Conservation (phyloP, 2,113 vertebrate genomes). For the Gallinago undulata region DNA sequence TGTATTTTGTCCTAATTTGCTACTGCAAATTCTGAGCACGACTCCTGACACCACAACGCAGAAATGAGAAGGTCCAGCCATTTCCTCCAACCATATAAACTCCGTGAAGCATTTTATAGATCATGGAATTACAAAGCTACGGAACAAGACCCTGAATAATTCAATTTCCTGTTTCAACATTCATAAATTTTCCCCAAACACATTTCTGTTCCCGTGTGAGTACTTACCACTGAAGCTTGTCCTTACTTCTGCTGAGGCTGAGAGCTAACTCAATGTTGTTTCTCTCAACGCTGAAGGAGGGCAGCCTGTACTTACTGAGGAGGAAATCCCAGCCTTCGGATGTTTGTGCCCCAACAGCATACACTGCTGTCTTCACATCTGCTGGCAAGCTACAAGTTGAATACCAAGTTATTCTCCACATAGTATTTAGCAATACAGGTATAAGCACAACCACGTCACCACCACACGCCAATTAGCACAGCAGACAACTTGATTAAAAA, state of each 20-base stretch:
- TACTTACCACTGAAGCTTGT: slow-evolving; percentile 84
- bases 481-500: neutral
- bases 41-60: neutral
- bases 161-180: neutral
- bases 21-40: neutral
- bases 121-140: neutral
- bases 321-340: slow-evolving; percentile 88
- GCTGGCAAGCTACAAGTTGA: slow-evolving; percentile 77
- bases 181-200: neutral
- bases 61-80: neutral
- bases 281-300: slow-evolving; percentile 77
- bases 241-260: slow-evolving; percentile 65
- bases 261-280: slow-evolving; percentile 79
- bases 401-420: neutral
- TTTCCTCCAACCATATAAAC: no score
- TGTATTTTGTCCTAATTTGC: neutral
- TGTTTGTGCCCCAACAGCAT: slow-evolving; percentile 80
- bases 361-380: slow-evolving; percentile 85
- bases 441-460: neutral
- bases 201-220: neutral
- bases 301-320: slow-evolving; percentile 81
- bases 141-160: neutral
- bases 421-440: no score
- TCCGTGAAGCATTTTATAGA: neutral
- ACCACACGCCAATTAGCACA: accelerated